These are phyloP conservation scores for Bryconaethiops microstoma DNA, from an alignment of 2,797 vertebrate genomes.

Conservation along the genomic window DNA sequence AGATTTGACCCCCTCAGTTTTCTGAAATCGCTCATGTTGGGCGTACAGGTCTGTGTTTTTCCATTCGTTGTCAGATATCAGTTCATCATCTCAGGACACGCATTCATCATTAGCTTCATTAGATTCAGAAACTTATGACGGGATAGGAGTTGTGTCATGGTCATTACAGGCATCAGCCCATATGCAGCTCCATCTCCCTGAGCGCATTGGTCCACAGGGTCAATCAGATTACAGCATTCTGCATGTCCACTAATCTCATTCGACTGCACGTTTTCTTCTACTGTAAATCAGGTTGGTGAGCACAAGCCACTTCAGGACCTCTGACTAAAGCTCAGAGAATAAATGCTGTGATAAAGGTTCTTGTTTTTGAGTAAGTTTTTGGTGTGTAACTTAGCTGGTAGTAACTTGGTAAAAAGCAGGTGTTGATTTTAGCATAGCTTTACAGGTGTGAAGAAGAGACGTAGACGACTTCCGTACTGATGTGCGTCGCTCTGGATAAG, in stretches of 20 bases:
- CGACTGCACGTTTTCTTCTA: slow-evolving; percentile 35
- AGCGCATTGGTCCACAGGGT: slow-evolving; percentile 44
- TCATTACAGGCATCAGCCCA: slow-evolving; percentile 53
- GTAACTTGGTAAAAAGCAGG: too few relatives aligned
- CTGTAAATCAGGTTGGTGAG: slow-evolving; percentile 38
- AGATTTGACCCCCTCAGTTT: not conserved
- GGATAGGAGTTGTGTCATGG: slow-evolving; percentile 43
- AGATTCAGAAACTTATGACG: slow-evolving; percentile 53
- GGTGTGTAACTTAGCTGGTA: too few relatives aligned
- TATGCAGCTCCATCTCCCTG: slow-evolving; percentile 35
- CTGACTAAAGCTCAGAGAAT: not conserved
- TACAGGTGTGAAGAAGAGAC: too few relatives aligned
- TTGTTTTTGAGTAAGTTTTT: not conserved
- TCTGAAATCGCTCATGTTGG: not conserved
- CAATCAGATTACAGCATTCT: slow-evolving; percentile 60
- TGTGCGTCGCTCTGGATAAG: too few relatives aligned
- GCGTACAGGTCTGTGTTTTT: not conserved
- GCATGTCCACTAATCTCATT: slow-evolving; percentile 58
- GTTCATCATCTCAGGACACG: slow-evolving; percentile 22
- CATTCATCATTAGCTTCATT: slow-evolving; percentile 44
- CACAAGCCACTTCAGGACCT: slow-evolving; percentile 13
- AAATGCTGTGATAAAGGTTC: not conserved
- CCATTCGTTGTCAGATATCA: slow-evolving; percentile 1
- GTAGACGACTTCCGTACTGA: too few relatives aligned
- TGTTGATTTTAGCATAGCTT: too few relatives aligned